Percentiles rank a stretch among this genome's conserved stretches.
Evolutionary conservation across 2,797 vertebrate species (phyloP).

Genomic region (Acipenser ruthenus): DNA sequence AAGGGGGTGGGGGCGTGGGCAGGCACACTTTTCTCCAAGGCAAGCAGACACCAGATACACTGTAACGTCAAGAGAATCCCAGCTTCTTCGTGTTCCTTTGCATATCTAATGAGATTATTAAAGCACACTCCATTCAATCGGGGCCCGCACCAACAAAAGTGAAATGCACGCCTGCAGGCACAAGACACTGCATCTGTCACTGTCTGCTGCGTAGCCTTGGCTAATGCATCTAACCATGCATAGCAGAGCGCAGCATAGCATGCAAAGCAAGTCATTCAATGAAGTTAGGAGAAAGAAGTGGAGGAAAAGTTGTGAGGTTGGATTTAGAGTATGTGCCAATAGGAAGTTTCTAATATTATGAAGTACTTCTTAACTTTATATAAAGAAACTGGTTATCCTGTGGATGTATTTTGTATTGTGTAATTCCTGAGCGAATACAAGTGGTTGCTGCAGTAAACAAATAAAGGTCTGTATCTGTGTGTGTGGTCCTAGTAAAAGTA

Average conservation of each 20-base stretch:
- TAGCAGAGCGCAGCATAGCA: slow-evolving; percentile 11
- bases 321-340: no score
- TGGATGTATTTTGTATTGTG: no score
- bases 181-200: slow-evolving; percentile 21
- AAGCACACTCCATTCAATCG: slow-evolving; percentile 14
- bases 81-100: slow-evolving; percentile 29
- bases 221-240: background rate
- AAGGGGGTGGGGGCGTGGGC: background rate
- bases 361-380: no score
- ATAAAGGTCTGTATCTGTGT: slow-evolving; percentile 11
- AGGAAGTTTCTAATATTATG: no score
- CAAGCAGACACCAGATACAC: accelerated
- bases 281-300: slow-evolving; percentile 6
- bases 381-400: no score
- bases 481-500: slow-evolving; percentile 6
- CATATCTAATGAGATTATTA: slow-evolving; percentile 31
- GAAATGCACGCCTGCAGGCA: slow-evolving; percentile 4
- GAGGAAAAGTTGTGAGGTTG: no score
- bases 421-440: background rate
- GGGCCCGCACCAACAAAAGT: slow-evolving; percentile 11
- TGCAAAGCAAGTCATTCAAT: slow-evolving; percentile 21
- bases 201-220: background rate
- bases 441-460: slow-evolving; percentile 1
- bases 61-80: background rate
- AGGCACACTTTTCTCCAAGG: slow-evolving; percentile 2